Evolutionary conservation across 2,888 invertebrate genomes (phyloP), one percentile per base, ranked within the genome.

Genomic region (Chrysopilus asiliformis): DNA sequence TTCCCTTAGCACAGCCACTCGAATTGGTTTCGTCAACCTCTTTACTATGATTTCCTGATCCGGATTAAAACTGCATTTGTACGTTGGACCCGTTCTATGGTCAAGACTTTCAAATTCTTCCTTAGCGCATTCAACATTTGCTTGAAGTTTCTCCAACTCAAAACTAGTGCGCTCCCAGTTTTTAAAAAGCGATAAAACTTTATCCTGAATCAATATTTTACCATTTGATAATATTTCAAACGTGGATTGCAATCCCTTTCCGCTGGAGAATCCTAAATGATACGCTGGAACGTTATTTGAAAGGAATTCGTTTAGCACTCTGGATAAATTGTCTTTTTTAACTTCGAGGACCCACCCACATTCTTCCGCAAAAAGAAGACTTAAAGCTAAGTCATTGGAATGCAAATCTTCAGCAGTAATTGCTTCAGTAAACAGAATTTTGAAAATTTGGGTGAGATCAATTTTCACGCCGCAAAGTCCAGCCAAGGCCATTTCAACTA

Each of bases 111-210:
- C 65, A 64, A 76, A 83, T 65, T 97, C 95, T 50, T 84, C 74
- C 27, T 70, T 64, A 2, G 83, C 84, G 55, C 89, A 91, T 4
- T 72, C 68, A 0, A 73, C 67, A 54, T 86, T 83, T 1, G 85
- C 78, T 64, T 97, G 97, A 10, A 77, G 70, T 43, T 76, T 68
- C 57, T 97, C 97, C 35, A 98, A 60, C 46, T 77, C 77, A 56
- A 83, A 91, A 61, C 94, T 93, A 0, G 94, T 95, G 56, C 89
- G 87, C 60, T 97, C 97, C 97, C 97, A 98, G 55, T 80, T 72
- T 51, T 77, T 74, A 60, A 84, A 79, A 26, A 91, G 66, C 0
- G 72, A 65, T 19, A 74, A 66, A 36, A 90, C 69, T 10, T 68
- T 65, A 4, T 72, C 72, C 39, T 75, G 65, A 3, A 90, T 53